phyloP scores from a whole-genome alignment of 1,140 invertebrate genomes.

The Asbolus verrucosus region DNA sequence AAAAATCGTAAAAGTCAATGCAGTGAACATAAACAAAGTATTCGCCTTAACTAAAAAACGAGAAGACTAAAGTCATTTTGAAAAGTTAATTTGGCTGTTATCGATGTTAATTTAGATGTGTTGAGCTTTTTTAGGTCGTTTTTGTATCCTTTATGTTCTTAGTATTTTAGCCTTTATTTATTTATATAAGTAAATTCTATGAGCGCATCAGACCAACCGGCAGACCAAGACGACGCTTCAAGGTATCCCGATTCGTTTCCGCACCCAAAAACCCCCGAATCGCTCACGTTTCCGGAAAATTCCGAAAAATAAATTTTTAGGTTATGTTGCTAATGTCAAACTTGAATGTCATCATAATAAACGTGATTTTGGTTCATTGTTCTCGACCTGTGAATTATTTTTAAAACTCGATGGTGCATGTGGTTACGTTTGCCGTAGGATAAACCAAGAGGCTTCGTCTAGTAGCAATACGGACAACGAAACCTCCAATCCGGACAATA shows the following conservation, averaged over 20 bases:
- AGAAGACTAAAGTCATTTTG: slow-evolving; percentile 3
- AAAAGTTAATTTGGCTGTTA: background rate
- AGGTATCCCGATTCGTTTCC: slow-evolving; percentile 55
- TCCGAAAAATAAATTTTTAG: too few species aligned
- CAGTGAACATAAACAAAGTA: slow-evolving; percentile 23
- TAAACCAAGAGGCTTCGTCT: slow-evolving; percentile 63
- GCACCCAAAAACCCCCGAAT: slow-evolving; percentile 8
- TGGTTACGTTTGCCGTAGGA: slow-evolving; percentile 50
- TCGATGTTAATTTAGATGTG: slow-evolving; percentile 4
- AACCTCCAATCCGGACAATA: slow-evolving; percentile 51
- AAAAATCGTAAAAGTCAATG: slow-evolving; percentile 5
- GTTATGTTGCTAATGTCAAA: slow-evolving; percentile 59
- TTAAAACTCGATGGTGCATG: background rate
- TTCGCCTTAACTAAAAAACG: slow-evolving; percentile 6
- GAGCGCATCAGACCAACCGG: slow-evolving; percentile 60
- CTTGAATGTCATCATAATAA: slow-evolving; percentile 57
- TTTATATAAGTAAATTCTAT: slow-evolving; percentile 59
- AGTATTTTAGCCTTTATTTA: slow-evolving; percentile 26
- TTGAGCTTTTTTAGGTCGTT: background rate
- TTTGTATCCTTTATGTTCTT: slow-evolving; percentile 38
- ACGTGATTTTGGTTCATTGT: slow-evolving; percentile 41
- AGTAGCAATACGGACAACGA: slow-evolving; percentile 53
- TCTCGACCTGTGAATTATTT: background rate
- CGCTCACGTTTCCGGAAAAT: too few species aligned
- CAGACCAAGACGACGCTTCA: slow-evolving; percentile 63